These are phyloP conservation scores for Rafetus swinhoei DNA, from an alignment of 2,113 vertebrate genomes.

Conservation along the genomic window DNA sequence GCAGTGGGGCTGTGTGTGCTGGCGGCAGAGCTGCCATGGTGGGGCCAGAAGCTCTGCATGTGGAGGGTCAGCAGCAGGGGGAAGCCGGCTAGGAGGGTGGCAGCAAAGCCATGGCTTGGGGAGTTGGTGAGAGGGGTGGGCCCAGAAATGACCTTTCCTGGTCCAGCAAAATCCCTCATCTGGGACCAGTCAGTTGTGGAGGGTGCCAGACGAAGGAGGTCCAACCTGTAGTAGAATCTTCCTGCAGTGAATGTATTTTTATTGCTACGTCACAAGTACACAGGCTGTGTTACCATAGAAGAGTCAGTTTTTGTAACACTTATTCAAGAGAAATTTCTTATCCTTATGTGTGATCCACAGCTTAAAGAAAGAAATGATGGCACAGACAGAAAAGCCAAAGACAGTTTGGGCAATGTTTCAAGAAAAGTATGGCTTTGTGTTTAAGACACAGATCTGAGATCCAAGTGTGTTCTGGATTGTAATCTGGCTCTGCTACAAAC, in stretches of 20 bases:
- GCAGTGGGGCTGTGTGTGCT: too few relatives aligned
- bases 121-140: too few relatives aligned
- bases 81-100: too few relatives aligned
- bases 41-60: too few relatives aligned
- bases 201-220: too few relatives aligned
- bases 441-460: background rate
- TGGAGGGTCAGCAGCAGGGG: too few relatives aligned
- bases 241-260: background rate
- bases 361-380: background rate
- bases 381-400: background rate
- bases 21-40: too few relatives aligned
- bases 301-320: background rate
- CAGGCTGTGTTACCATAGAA: background rate
- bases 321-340: background rate
- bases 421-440: background rate
- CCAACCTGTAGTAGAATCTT: background rate
- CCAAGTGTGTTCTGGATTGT: accelerated
- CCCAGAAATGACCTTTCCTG: too few relatives aligned
- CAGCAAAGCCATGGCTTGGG: too few relatives aligned
- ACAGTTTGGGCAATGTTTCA: background rate
- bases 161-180: too few relatives aligned
- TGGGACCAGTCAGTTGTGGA: too few relatives aligned
- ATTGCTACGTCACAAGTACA: background rate
- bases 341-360: accelerated
- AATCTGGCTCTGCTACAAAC: accelerated